A percentile compares a stretch with the other conserved stretches of the same genome.
Evolutionary conservation across 2,888 invertebrate species (phyloP).

Genomic region (Trichacis sp.): DNA sequence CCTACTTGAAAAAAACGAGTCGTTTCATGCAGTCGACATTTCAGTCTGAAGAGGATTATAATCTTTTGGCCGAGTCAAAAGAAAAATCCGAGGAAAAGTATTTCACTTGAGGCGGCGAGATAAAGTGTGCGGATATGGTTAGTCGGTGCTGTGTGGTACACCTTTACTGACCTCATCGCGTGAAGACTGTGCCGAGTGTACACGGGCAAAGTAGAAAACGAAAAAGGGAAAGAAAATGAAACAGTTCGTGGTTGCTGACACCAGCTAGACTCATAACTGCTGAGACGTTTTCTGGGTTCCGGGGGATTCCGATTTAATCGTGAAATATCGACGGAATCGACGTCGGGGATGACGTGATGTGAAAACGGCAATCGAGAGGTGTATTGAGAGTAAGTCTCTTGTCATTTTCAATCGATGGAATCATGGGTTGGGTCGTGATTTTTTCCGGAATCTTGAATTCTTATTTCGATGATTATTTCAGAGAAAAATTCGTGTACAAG

Average conservation of each 20-base stretch:
- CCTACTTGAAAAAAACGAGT: constrained; percentile 27
- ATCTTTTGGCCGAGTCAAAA: constrained; percentile 23
- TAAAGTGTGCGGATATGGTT: constrained; percentile 38
- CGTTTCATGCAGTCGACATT: constrained; percentile 21
- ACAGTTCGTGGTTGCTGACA: background rate
- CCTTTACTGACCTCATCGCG: constrained; percentile 16
- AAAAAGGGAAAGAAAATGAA: background rate
- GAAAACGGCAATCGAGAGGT: background rate
- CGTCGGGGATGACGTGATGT: background rate
- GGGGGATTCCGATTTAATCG: background rate
- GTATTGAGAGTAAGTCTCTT: background rate
- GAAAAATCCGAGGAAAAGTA: constrained; percentile 26
- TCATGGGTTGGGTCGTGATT: background rate
- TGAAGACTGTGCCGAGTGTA: background rate
- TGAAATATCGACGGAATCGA: background rate
- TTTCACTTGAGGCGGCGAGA: constrained; percentile 38
- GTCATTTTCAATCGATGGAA: background rate
- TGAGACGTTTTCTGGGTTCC: background rate
- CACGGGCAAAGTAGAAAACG: background rate
- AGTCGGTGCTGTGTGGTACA: constrained; percentile 32
- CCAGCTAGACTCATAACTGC: constrained; percentile 2
- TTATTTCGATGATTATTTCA: too few species aligned
- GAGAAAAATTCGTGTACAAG: too few species aligned
- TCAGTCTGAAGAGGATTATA: constrained; percentile 20
- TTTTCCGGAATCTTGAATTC: too few species aligned